Evolutionary conservation across 2,113 vertebrate species (phyloP), one percentile per base, ranked within the genome.

Genomic region (Corvus cornix): DNA sequence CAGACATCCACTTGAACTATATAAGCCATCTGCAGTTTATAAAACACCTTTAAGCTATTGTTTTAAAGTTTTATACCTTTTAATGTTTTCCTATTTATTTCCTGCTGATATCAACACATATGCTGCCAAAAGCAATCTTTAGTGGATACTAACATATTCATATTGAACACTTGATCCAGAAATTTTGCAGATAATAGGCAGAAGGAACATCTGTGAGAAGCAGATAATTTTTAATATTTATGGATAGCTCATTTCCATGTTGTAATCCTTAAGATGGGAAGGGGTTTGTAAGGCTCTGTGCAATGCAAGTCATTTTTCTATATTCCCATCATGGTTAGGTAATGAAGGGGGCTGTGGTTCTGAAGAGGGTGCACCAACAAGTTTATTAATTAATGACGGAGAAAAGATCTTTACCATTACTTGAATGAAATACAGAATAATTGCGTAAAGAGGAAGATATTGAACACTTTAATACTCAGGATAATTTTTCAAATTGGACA

Each of bases 21-120:
- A 68, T 90, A 97, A 97, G 85, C 96, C 97, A 98, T 98, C 96
- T 98, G 97, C 96, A 98, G 93, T 97, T 98, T 98, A 97, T 96
- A 98, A 98, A 97, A 98, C 80, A 98, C 96, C 97, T 98, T 98
- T 97, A 97, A 98, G 97, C 97, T 97, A 98, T 97, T 98, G 97
- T 98, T 98, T 98, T 97, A 98, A 97, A 97, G 82, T 97, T 97
- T 97, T 95, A 97, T 96, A 97, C 92, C 91, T 98, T 98, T 98
- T 98, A 98, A 97, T 96, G 96, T 93, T 97, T 98, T 98, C 80
- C 84, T 97, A 97, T 97, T 97, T 98, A 97, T 98, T 97, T 97
- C 97, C 97, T 97, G 96, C 97, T 97, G 97, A 96, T 98, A 98
- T 93, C 96, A 98, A 98, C 96, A 97, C 89, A 96, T 82, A 97